Evolutionary conservation across 2,888 invertebrate species (phyloP).

Genomic region (Glyphotaelius pellucidus): DNA sequence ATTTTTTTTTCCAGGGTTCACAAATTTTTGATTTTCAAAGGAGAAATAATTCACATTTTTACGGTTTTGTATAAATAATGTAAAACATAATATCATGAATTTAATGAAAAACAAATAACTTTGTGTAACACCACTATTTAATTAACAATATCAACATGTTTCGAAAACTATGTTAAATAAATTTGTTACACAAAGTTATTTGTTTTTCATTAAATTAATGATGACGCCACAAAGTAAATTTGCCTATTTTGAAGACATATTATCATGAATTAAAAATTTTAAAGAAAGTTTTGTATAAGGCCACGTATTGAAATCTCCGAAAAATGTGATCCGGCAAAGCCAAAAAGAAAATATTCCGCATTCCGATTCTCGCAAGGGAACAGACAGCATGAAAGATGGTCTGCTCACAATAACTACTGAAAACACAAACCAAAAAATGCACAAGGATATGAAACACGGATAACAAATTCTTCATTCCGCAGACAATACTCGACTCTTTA

Average conservation of each 20-base stretch:
- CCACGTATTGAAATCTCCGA: slow-evolving; percentile 53
- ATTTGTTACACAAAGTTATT: too few species aligned
- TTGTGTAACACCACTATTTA: too few species aligned
- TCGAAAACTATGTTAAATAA: too few species aligned
- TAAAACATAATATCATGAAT: neutral
- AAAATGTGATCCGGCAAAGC: neutral
- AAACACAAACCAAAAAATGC: slow-evolving; percentile 49
- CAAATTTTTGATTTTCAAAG: too few species aligned
- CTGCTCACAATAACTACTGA: neutral
- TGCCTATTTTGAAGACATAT: too few species aligned
- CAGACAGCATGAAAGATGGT: slow-evolving; percentile 3
- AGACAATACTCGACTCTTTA: neutral
- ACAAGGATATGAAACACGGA: slow-evolving; percentile 36
- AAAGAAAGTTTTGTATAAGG: slow-evolving; percentile 41
- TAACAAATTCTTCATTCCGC: slow-evolving; percentile 3
- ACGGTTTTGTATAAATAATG: neutral
- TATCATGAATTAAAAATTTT: neutral
- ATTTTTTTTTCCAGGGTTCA: too few species aligned
- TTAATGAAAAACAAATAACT: too few species aligned
- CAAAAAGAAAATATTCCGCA: neutral
- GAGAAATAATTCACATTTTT: neutral
- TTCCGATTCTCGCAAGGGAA: neutral
- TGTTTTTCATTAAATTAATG: too few species aligned
- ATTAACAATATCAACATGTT: too few species aligned
- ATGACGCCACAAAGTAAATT: too few species aligned